Evolutionary conservation across 2,888 invertebrate genomes (phyloP).

Genomic region (Drosophila tanythrix): DNA sequence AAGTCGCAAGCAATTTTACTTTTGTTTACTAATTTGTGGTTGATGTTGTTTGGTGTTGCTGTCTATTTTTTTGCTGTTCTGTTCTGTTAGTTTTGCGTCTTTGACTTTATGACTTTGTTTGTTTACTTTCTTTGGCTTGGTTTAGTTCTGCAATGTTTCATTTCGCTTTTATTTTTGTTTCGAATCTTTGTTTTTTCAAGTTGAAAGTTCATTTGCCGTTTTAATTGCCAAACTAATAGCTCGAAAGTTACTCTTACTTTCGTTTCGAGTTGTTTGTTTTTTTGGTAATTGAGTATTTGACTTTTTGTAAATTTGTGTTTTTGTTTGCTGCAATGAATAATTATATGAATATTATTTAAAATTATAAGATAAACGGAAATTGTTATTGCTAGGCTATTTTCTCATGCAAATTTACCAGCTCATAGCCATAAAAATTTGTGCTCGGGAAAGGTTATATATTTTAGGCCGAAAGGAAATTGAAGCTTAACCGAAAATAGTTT

Average conservation of each 20-base stretch:
- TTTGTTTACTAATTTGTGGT: slow-evolving; percentile 77
- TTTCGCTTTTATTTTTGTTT: slow-evolving; percentile 9
- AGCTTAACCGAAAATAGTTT: too few relatives aligned
- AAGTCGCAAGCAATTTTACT: slow-evolving; percentile 69
- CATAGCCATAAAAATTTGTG: not conserved
- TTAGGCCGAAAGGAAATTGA: not conserved
- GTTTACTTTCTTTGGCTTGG: slow-evolving; percentile 76
- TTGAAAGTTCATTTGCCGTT: slow-evolving; percentile 79
- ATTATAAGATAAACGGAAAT: slow-evolving; percentile 5
- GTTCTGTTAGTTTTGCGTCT: slow-evolving; percentile 28
- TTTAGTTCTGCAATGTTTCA: slow-evolving; percentile 52
- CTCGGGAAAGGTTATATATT: not conserved
- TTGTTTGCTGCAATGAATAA: slow-evolving; percentile 23
- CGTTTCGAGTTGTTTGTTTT: slow-evolving; percentile 5
- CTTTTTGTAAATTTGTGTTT: slow-evolving; percentile 21
- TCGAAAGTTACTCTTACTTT: slow-evolving; percentile 70
- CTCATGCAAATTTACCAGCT: not conserved
- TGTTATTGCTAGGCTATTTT: slow-evolving; percentile 8
- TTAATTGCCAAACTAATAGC: slow-evolving; percentile 76
- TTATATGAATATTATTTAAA: slow-evolving; percentile 13
- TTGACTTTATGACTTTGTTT: slow-evolving; percentile 63
- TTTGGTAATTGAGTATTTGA: slow-evolving; percentile 42
- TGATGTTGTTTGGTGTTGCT: slow-evolving; percentile 41
- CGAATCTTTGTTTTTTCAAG: slow-evolving; percentile 17
- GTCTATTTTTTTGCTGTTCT: slow-evolving; percentile 9